These are phyloP conservation scores for Thunnus maccoyii DNA, from an alignment of 2,113 vertebrate species.

Conservation along the genomic window DNA sequence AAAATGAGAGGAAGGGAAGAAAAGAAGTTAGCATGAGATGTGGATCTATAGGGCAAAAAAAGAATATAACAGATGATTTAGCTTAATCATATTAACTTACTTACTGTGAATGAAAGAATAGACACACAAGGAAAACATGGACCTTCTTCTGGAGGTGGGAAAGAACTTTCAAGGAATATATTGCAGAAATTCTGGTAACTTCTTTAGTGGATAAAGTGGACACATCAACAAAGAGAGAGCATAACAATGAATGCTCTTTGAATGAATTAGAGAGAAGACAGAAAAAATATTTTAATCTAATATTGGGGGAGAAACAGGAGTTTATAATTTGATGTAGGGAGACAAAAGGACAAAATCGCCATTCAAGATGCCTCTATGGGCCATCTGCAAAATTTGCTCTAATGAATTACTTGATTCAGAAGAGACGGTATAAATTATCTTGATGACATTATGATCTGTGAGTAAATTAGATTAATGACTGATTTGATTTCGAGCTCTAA, in stretches of 20 bases:
- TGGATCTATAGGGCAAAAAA: too few relatives aligned
- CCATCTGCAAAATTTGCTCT: background rate
- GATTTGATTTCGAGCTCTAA: slow-evolving; percentile 18
- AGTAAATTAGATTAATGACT: slow-evolving; percentile 9
- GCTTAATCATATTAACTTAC: too few relatives aligned
- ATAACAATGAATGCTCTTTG: background rate
- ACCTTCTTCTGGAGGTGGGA: background rate
- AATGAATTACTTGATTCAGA: background rate
- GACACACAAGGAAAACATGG: background rate
- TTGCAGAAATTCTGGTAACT: background rate
- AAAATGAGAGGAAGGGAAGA: background rate
- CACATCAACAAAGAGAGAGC: background rate
- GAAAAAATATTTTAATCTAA: background rate
- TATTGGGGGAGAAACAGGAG: background rate
- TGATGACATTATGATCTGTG: background rate
- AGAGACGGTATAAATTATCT: background rate
- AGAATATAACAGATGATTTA: too few relatives aligned
- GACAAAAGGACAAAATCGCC: slow-evolving; percentile 7
- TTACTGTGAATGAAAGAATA: too few relatives aligned
- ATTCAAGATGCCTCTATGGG: background rate
- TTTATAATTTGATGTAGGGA: background rate
- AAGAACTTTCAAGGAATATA: background rate
- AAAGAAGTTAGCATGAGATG: too few relatives aligned
- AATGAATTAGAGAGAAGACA: background rate
- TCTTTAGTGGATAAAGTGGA: too few relatives aligned